Evolutionary conservation across 2,888 invertebrate genomes (phyloP).

Genomic region (Philopedon plagiatum): DNA sequence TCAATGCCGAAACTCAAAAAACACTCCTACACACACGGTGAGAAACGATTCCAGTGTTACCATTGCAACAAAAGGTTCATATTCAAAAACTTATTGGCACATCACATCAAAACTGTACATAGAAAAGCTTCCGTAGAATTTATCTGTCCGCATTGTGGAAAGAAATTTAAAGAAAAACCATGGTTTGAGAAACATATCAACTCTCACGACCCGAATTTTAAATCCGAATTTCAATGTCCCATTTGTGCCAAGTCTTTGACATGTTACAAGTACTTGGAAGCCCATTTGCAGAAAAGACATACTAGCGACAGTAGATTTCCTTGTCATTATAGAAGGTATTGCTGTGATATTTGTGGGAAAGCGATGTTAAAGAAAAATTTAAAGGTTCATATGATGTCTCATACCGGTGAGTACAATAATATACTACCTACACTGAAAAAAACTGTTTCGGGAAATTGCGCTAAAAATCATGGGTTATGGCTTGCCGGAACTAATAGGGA

Average conservation of each 20-base stretch:
- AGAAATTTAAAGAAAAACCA: conserved; percentile 52
- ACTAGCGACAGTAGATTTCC: conserved; percentile 33
- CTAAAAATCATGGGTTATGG: no score
- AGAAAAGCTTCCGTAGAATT: conserved; percentile 18
- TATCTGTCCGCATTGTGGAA: conserved; percentile 52
- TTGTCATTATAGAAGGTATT: conserved; percentile 36
- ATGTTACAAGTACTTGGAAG: conserved; percentile 40
- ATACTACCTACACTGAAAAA: no score
- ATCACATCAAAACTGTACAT: conserved; percentile 56
- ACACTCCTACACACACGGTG: conserved; percentile 43
- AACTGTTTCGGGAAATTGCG: no score
- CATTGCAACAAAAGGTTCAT: conserved; percentile 45
- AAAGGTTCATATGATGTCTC: conserved; percentile 64
- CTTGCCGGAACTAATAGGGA: no score
- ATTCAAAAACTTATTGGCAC: conserved; percentile 25
- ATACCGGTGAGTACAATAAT: conserved; percentile 59
- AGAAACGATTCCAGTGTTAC: conserved; percentile 40
- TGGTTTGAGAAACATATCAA: conserved; percentile 54
- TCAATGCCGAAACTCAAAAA: conserved; percentile 32
- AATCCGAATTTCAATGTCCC: conserved; percentile 42
- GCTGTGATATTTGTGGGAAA: conserved; percentile 63
- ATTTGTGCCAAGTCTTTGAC: conserved; percentile 41
- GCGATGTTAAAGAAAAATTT: conserved; percentile 63
- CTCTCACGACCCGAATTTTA: conserved; percentile 54
- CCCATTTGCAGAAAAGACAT: conserved; percentile 45